Percentiles rank a stretch among this genome's conserved stretches.
These are phyloP conservation scores for Zingel zingel DNA, from an alignment of 2,113 vertebrate genomes.

Conservation along the genomic window DNA sequence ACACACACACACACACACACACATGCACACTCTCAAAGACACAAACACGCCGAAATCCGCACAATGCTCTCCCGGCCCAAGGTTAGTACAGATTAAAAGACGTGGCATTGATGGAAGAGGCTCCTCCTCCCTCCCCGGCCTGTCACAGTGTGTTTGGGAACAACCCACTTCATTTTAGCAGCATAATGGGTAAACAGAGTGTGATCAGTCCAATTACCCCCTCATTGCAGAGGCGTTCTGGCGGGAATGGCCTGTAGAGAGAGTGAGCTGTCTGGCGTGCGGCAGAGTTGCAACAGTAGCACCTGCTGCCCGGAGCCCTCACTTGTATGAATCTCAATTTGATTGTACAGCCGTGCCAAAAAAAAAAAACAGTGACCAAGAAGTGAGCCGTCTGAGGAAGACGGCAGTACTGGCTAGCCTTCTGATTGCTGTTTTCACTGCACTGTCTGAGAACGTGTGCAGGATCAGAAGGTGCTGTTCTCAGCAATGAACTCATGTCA, in stretches of 20 bases:
- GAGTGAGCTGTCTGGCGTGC: slow-evolving; percentile 67
- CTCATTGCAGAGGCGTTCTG: slow-evolving; percentile 75
- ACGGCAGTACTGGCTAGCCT: slow-evolving; percentile 14
- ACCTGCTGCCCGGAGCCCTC: slow-evolving; percentile 78
- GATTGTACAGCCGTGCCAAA: slow-evolving; percentile 71
- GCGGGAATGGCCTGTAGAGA: slow-evolving; percentile 68
- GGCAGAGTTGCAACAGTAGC: slow-evolving; percentile 66
- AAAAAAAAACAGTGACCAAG: slow-evolving; percentile 54
- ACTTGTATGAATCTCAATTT: slow-evolving; percentile 78
- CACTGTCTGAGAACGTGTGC: slow-evolving; percentile 28
- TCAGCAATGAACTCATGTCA: slow-evolving; percentile 57
- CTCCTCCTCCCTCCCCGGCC: slow-evolving; percentile 55
- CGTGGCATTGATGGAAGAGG: slow-evolving; percentile 70
- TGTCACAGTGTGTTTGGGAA: slow-evolving; percentile 73
- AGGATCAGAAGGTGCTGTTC: slow-evolving; percentile 56
- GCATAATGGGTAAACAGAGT: slow-evolving; percentile 81
- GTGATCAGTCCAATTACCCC: slow-evolving; percentile 83
- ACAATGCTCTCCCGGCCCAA: slow-evolving; percentile 47
- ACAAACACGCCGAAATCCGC: slow-evolving; percentile 12
- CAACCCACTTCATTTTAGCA: slow-evolving; percentile 80
- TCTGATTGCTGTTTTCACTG: slow-evolving; percentile 57
- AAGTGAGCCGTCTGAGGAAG: slow-evolving; percentile 55
- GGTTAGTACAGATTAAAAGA: slow-evolving; percentile 78
- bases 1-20: background rate
- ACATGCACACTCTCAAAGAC: background rate